Conservation (phyloP, 1,140 invertebrate species). For the Bombus sibiricus region DNA sequence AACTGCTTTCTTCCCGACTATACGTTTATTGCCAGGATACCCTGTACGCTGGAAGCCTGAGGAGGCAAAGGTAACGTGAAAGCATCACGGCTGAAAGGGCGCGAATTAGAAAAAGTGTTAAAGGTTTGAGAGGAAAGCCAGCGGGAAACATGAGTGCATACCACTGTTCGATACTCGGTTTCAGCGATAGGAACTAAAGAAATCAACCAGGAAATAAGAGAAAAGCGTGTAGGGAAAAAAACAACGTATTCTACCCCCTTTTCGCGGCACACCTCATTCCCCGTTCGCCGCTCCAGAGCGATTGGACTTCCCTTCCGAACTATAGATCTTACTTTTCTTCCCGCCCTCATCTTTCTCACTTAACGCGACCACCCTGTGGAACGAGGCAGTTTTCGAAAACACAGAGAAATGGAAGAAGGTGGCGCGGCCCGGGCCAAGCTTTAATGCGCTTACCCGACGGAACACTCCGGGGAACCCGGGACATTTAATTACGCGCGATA, state of each 20-base stretch:
- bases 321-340: slow-evolving; percentile 24
- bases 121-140: not conserved
- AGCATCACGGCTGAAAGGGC: not conserved
- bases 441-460: not conserved
- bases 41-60: not conserved
- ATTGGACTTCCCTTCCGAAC: not conserved
- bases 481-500: slow-evolving; percentile 6
- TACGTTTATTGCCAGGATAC: not conserved
- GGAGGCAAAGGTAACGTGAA: not conserved
- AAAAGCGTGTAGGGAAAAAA: slow-evolving; percentile 8
- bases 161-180: slow-evolving; percentile 19
- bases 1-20: not conserved
- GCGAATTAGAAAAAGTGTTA: not conserved
- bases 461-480: not conserved
- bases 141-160: slow-evolving; percentile 18
- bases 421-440: not conserved
- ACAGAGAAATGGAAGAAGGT: not conserved
- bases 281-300: too few species aligned
- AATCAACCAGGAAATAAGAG: slow-evolving; percentile 11
- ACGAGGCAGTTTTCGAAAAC: not conserved
- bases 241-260: not conserved
- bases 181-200: not conserved
- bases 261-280: slow-evolving; percentile 10
- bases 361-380: not conserved
- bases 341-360: slow-evolving; percentile 24